Percentiles rank a stretch among this genome's conserved stretches.
phyloP scores from a whole-genome alignment of 2,888 invertebrate genomes.

The Ophion obscuratus region DNA sequence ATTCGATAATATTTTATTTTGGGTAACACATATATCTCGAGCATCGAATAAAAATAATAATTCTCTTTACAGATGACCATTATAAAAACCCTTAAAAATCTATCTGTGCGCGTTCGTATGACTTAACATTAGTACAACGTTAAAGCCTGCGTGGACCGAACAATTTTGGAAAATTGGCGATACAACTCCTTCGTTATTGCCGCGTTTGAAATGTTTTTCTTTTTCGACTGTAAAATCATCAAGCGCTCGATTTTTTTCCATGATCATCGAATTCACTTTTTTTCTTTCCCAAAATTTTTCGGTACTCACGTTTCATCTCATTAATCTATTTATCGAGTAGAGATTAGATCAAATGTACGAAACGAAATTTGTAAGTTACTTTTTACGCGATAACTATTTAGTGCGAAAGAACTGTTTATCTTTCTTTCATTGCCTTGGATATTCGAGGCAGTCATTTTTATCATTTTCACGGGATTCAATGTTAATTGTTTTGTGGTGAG shows the following conservation, averaged over 20 bases:
- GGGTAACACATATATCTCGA: background rate
- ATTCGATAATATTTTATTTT: background rate
- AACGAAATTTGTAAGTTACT: conserved; percentile 45
- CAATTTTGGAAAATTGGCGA: conserved; percentile 61
- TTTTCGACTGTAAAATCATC: background rate
- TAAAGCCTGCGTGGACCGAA: conserved; percentile 65
- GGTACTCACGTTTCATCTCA: conserved; percentile 40
- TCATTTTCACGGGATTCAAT: conserved; percentile 38
- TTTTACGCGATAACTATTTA: conserved; percentile 42
- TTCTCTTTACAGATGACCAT: conserved; percentile 75
- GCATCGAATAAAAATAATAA: conserved; percentile 24
- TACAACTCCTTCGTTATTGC: conserved; percentile 59
- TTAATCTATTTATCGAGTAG: conserved; percentile 53
- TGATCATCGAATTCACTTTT: background rate
- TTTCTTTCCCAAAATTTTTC: conserved; percentile 61
- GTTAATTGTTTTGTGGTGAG: conserved; percentile 25
- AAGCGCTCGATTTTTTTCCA: background rate
- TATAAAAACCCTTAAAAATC: conserved; percentile 78
- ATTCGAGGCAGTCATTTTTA: conserved; percentile 41
- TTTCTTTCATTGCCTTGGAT: conserved; percentile 31
- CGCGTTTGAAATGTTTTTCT: conserved; percentile 39
- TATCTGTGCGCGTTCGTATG: conserved; percentile 81
- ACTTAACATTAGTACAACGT: conserved; percentile 75
- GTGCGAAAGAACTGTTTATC: conserved; percentile 26
- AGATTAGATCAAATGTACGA: conserved; percentile 52